Base-by-base conservation (phyloP, 2,113 vertebrate genomes). In the Antigone vipio region DNA sequence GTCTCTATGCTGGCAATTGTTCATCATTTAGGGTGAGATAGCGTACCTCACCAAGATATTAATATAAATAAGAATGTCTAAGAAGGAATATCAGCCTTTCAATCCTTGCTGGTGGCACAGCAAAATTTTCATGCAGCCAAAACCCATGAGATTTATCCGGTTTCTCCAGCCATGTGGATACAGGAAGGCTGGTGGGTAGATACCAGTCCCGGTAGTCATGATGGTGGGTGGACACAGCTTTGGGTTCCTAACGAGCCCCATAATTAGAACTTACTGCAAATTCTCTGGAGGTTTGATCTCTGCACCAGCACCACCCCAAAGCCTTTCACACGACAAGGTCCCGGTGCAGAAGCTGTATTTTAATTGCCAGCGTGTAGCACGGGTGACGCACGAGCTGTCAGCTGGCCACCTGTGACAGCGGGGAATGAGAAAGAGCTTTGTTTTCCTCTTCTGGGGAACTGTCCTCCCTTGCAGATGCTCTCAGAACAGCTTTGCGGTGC, bases 141-240 rank as follows among this genome's bases (percentile, higher is more conserved):
- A 93, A 52, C 0, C 0, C 26, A 23, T 9, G 13, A 56, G 29
- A 34, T 17, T 50, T 23, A 6, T 0, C 32, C 3, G 2, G 1
- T 72, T 90, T 79, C 30, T 64, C 22, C 55, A 74, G 59, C 44
- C 50, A 1, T 12, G 24, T 15, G 45, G 35, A 35, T 63, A 52
- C 1, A 0, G 26, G 38, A 30, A 63, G 23, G 29, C 21, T 38
- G 11, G 0, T 6, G 9, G 49, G 62, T 75, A 79, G 69, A 32
- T 52, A 56, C 10, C 29, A 68, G 55, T 64, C n/a, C 29, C 11
- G 1, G 19, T 13, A 55, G 47, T 79, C 38, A 10, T 15, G 29
- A 29, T 35, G 3, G 11, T 68, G 59, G 45, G 15, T 42, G 24
- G 64, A 20, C 30, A 40, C 24, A 32, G n/a, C 59, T 69, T 66